phyloP scores from a whole-genome alignment of 2,113 vertebrate genomes.

The Rhipidura dahli region DNA sequence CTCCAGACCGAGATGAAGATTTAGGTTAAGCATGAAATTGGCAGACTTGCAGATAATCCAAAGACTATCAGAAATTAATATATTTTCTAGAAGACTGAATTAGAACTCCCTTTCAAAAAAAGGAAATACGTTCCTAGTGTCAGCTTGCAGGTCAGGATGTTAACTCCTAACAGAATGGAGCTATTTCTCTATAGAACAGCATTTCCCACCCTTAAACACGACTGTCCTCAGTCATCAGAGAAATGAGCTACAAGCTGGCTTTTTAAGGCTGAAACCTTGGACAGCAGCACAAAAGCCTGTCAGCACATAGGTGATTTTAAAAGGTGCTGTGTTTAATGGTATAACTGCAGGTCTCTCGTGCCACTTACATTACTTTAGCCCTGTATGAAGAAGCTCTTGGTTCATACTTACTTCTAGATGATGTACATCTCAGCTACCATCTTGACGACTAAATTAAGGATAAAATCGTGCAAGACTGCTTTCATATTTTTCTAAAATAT shows the following conservation, averaged over 20 bases:
- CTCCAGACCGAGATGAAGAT: neutral
- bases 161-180: neutral
- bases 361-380: neutral
- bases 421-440: neutral
- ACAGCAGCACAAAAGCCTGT: neutral
- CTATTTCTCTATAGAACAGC: neutral
- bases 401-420: neutral
- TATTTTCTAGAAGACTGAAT: neutral
- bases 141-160: neutral
- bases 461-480: neutral
- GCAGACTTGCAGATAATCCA: neutral
- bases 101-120: neutral
- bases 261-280: neutral
- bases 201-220: neutral
- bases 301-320: neutral
- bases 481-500: neutral
- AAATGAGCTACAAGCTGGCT: neutral
- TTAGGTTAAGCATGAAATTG: neutral
- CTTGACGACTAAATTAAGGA: neutral
- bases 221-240: neutral
- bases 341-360: neutral
- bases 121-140: neutral
- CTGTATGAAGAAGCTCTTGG: neutral
- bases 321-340: neutral
- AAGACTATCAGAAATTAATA: neutral